These are phyloP conservation scores for Typhlichthys subterraneus DNA, from an alignment of 2,797 vertebrate genomes.

Conservation along the genomic window DNA sequence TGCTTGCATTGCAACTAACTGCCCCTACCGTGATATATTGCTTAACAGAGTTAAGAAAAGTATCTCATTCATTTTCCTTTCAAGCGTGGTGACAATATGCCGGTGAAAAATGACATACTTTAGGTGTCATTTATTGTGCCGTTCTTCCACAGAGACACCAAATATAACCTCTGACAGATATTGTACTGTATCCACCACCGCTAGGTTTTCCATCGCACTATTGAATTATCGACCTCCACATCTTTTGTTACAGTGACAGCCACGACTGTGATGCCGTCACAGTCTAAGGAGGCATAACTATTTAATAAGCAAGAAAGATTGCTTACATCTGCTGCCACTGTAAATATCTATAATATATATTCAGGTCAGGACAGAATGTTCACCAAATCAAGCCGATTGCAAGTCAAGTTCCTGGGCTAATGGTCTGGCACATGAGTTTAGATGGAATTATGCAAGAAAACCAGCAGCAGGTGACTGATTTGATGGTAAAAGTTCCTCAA, in stretches of 20 bases:
- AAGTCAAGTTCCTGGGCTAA: slow-evolving; percentile 70
- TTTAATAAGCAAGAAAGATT: too few species aligned
- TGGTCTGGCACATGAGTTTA: slow-evolving; percentile 52
- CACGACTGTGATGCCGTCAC: slow-evolving; percentile 32
- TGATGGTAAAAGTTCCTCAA: slow-evolving; percentile 7
- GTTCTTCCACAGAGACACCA: slow-evolving; percentile 55
- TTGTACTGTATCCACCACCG: slow-evolving; percentile 36
- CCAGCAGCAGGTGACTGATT: slow-evolving; percentile 32
- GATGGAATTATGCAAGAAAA: slow-evolving; percentile 40
- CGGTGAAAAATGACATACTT: slow-evolving; percentile 70
- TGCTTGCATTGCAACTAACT: slow-evolving; percentile 63
- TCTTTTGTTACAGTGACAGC: slow-evolving; percentile 47
- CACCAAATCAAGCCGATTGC: slow-evolving; percentile 25
- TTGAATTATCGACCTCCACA: slow-evolving; percentile 31
- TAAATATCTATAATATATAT: slow-evolving; percentile 40
- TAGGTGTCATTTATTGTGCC: slow-evolving; percentile 45
- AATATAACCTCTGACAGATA: slow-evolving; percentile 68
- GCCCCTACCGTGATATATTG: slow-evolving; percentile 68
- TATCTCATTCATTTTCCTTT: slow-evolving; percentile 72
- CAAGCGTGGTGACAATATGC: slow-evolving; percentile 56
- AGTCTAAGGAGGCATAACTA: slow-evolving; percentile 14
- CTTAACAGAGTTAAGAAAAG: slow-evolving; percentile 55
- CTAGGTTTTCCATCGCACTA: slow-evolving; percentile 58
- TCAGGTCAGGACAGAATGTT: slow-evolving; percentile 33
- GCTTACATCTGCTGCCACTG: slow-evolving; percentile 25